phyloP scores from a whole-genome alignment of 2,113 vertebrate species.

The Malurus alboscapulatus region DNA sequence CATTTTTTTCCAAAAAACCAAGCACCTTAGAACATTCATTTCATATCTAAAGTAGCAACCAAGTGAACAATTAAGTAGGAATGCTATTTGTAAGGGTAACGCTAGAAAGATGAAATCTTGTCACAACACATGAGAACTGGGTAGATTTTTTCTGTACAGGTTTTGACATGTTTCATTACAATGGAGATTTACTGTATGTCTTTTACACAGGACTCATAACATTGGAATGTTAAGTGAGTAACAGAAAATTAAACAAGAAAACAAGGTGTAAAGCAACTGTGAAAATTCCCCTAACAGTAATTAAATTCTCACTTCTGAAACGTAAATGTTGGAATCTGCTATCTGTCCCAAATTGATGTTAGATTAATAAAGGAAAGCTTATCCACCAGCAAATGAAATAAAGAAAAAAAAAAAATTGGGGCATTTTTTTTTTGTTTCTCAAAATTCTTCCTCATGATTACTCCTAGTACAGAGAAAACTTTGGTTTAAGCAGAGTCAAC shows the following conservation, averaged over 20 bases:
- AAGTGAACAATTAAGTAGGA: background rate
- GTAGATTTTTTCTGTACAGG: background rate
- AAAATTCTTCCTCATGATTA: background rate
- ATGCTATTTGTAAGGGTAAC: background rate
- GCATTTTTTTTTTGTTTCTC: fast-evolving
- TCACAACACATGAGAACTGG: background rate
- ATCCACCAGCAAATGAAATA: background rate
- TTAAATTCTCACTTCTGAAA: background rate
- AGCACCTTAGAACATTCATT: background rate
- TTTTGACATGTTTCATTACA: background rate
- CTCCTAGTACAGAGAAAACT: background rate
- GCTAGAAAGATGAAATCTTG: background rate
- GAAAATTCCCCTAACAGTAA: background rate
- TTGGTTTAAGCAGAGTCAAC: background rate
- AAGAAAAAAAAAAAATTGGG: background rate
- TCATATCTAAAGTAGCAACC: background rate
- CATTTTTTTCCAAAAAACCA: background rate
- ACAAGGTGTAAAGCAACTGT: background rate
- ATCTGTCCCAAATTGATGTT: background rate
- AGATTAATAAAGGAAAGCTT: background rate
- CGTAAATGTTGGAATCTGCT: background rate
- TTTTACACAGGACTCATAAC: background rate
- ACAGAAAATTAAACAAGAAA: background rate
- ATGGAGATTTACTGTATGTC: background rate
- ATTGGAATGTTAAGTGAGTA: background rate